Conservation (phyloP, 1,140 invertebrate genomes). For the Rhizoglyphus robini region DNA sequence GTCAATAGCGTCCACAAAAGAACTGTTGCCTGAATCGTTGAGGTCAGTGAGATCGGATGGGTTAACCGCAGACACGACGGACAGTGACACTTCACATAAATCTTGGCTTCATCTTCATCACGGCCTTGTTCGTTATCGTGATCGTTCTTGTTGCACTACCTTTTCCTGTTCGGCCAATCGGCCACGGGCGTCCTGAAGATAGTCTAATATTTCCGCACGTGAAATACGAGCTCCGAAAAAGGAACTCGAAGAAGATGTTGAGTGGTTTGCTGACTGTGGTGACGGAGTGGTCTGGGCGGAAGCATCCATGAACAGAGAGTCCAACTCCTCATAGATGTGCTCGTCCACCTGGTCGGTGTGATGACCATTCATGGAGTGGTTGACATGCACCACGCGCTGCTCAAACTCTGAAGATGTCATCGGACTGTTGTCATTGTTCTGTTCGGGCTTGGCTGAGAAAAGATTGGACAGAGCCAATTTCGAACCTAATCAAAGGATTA, state of each 20-base stretch:
- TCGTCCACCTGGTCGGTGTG: slow-evolving; percentile 6
- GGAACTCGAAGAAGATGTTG: background rate
- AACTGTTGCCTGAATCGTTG: slow-evolving; percentile 6
- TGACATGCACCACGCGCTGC: too few relatives aligned
- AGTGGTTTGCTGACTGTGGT: slow-evolving; percentile 32
- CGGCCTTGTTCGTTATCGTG: too few relatives aligned
- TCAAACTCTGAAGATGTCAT: too few relatives aligned
- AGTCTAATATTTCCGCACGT: slow-evolving; percentile 74
- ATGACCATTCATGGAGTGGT: too few relatives aligned
- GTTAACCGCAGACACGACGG: too few relatives aligned
- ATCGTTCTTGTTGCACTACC: too few relatives aligned
- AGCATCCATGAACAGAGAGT: slow-evolving; percentile 18
- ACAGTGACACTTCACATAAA: too few relatives aligned
- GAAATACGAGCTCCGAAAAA: slow-evolving; percentile 33
- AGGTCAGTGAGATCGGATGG: background rate
- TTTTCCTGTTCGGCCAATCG: slow-evolving; percentile 35
- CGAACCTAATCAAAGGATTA: background rate
- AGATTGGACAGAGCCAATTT: background rate
- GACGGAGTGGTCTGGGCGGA: too few relatives aligned
- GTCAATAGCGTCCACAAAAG: background rate
- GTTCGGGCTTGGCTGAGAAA: background rate
- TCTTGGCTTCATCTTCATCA: too few relatives aligned
- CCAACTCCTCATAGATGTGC: slow-evolving; percentile 21
- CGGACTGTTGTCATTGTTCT: background rate
- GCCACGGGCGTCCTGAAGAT: slow-evolving; percentile 66